Percentiles rank a stretch among this genome's conserved stretches.
Evolutionary conservation across 2,888 invertebrate genomes (phyloP).

Genomic region (Agrochola lychnidis): DNA sequence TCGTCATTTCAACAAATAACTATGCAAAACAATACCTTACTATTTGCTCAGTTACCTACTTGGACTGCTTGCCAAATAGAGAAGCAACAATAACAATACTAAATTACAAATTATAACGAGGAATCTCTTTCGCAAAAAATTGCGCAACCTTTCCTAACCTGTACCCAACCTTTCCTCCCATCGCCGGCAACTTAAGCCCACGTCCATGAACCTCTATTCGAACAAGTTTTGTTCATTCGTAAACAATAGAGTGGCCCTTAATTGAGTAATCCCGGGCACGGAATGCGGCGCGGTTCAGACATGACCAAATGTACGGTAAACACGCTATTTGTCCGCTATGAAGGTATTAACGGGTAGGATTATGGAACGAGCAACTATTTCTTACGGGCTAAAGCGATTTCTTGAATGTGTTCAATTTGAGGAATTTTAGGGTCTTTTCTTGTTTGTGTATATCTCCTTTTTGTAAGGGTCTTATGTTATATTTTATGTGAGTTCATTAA

Average conservation of each 20-base stretch:
- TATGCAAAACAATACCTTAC: neutral
- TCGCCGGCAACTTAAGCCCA: neutral
- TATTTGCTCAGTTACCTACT: neutral
- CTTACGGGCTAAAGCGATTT: constrained; percentile 25
- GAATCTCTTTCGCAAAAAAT: neutral
- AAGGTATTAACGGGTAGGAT: constrained; percentile 31
- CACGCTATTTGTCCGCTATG: constrained; percentile 63
- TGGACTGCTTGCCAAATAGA: neutral
- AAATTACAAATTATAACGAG: neutral
- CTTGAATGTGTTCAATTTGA: constrained; percentile 39
- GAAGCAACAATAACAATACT: neutral
- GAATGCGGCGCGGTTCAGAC: constrained; percentile 54
- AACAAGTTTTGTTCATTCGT: constrained; percentile 54
- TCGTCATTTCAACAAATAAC: neutral
- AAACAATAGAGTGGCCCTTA: constrained; percentile 62
- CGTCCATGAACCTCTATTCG: constrained; percentile 17
- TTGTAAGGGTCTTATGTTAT: constrained; percentile 1
- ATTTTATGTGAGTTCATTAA: neutral
- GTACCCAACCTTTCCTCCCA: too few relatives aligned
- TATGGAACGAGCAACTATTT: constrained; percentile 30
- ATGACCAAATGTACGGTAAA: constrained; percentile 61
- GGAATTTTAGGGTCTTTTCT: constrained; percentile 7
- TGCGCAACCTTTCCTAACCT: too few relatives aligned
- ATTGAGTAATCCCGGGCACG: constrained; percentile 67
- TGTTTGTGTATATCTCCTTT: constrained; percentile 1